Percentiles rank a stretch among this genome's conserved stretches.
Evolutionary conservation across 1,140 invertebrate species (phyloP).

Genomic region (Drosophila miranda): DNA sequence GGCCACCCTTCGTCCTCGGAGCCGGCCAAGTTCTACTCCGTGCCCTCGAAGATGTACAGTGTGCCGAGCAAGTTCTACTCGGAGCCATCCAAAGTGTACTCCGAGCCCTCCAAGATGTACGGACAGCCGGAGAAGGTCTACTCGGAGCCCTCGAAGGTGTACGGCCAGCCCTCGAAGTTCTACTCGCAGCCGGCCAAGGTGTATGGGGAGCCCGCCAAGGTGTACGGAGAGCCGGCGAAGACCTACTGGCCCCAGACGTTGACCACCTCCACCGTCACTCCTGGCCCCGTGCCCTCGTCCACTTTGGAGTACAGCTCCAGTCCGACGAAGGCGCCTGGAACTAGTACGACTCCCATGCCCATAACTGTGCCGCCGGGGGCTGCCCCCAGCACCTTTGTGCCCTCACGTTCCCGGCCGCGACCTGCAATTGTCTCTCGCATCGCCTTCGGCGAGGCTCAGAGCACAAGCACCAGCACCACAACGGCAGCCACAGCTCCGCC

Average conservation of each 20-base stretch:
- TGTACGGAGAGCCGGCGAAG: slow-evolving; percentile 84
- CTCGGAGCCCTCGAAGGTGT: slow-evolving; percentile 86
- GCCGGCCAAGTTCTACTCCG: slow-evolving; percentile 82
- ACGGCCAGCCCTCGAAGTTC: slow-evolving; percentile 85
- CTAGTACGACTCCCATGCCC: slow-evolving; percentile 11
- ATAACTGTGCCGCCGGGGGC: slow-evolving; percentile 54
- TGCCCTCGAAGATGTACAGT: slow-evolving; percentile 83
- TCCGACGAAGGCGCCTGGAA: slow-evolving; percentile 12
- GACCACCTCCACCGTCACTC: slow-evolving; percentile 14
- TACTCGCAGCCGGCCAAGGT: slow-evolving; percentile 85
- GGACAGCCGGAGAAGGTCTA: slow-evolving; percentile 87
- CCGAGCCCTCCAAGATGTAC: slow-evolving; percentile 86
- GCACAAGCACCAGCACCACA: slow-evolving; percentile 64
- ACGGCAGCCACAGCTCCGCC: slow-evolving; percentile 26
- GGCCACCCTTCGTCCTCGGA: slow-evolving; percentile 69
- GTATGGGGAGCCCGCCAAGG: slow-evolving; percentile 83
- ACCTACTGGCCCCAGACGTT: slow-evolving; percentile 82
- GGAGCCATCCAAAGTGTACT: slow-evolving; percentile 86
- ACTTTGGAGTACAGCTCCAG: slow-evolving; percentile 3
- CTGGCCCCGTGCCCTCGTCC: slow-evolving; percentile 11
- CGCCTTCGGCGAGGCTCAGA: slow-evolving; percentile 75
- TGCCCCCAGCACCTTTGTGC: slow-evolving; percentile 66
- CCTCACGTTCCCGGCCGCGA: slow-evolving; percentile 64
- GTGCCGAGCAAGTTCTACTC: slow-evolving; percentile 86
- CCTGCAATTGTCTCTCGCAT: slow-evolving; percentile 82